A percentile compares a stretch with the other conserved stretches of the same genome.
These are phyloP conservation scores for Chroicocephalus ridibundus DNA, from an alignment of 2,113 vertebrate genomes.

Conservation along the genomic window DNA sequence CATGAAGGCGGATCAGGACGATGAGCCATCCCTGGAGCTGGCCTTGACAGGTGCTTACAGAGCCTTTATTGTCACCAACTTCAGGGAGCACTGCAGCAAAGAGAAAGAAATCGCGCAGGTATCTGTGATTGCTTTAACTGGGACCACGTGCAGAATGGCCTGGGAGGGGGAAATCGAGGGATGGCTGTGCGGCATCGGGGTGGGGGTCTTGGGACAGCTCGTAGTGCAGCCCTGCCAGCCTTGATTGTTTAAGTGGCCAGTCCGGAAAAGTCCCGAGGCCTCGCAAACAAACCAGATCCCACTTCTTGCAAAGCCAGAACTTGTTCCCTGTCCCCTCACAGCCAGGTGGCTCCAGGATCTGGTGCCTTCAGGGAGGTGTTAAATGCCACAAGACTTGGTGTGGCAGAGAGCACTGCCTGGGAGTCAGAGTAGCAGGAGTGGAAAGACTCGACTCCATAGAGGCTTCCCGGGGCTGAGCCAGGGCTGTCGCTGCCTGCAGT, in stretches of 20 bases:
- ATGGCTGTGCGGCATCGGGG: fast-evolving
- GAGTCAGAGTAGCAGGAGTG: background rate
- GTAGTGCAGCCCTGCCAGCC: background rate
- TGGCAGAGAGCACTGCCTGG: fast-evolving
- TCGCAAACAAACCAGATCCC: background rate
- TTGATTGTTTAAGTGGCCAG: background rate
- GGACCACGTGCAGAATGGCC: fast-evolving
- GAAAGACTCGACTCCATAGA: background rate
- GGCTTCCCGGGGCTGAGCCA: fast-evolving
- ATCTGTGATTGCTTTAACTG: background rate
- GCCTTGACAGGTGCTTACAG: slow-evolving; percentile 49
- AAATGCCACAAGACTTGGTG: fast-evolving
- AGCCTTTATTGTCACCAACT: slow-evolving; percentile 72
- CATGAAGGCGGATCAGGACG: slow-evolving; percentile 60
- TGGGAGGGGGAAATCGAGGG: background rate
- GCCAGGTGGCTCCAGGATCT: background rate
- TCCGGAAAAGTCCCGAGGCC: background rate
- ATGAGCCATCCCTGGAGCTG: slow-evolving; percentile 51
- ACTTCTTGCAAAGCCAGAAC: background rate
- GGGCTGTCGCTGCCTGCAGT: fast-evolving
- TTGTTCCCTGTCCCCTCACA: fast-evolving
- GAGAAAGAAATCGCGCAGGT: slow-evolving; percentile 72
- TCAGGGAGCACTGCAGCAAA: slow-evolving; percentile 73
- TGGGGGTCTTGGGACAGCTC: background rate
- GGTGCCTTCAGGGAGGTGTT: background rate